These are phyloP conservation scores for Heliocidaris tuberculata DNA, from an alignment of 35 echinoderm and acorn worm species.

Conservation along the genomic window DNA sequence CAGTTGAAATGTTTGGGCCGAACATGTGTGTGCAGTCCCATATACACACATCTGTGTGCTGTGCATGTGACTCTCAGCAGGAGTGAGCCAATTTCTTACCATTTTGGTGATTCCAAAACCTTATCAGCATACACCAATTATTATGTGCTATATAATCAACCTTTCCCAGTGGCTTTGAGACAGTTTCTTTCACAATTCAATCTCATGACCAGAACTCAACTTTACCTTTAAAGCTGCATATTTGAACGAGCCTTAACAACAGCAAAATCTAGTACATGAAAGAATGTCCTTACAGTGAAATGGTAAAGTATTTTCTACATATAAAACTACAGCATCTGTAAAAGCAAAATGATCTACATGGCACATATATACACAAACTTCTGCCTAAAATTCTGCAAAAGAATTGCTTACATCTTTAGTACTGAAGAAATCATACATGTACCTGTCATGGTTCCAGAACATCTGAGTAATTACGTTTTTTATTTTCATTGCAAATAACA, in stretches of 20 bases:
- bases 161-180: no score
- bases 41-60: no score
- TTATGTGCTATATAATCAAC: no score
- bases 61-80: no score
- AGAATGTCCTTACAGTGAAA: not conserved
- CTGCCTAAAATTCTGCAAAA: not conserved
- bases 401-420: not conserved
- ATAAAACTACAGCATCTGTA: not conserved
- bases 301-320: not conserved
- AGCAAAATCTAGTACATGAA: not conserved
- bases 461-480: not conserved
- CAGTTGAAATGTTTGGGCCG: no score
- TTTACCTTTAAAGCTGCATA: no score
- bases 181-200: no score
- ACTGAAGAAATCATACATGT: not conserved
- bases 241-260: not conserved
- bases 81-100: no score
- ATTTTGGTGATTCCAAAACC: no score
- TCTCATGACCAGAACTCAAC: no score
- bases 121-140: no score
- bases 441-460: not conserved
- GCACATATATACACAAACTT: not conserved
- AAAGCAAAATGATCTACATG: not conserved
- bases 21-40: no score
- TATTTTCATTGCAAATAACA: not conserved